Percentiles rank a stretch among this genome's conserved stretches.
Conservation (phyloP, 1,140 invertebrate species). For the Bradysia coprophila region DNA sequence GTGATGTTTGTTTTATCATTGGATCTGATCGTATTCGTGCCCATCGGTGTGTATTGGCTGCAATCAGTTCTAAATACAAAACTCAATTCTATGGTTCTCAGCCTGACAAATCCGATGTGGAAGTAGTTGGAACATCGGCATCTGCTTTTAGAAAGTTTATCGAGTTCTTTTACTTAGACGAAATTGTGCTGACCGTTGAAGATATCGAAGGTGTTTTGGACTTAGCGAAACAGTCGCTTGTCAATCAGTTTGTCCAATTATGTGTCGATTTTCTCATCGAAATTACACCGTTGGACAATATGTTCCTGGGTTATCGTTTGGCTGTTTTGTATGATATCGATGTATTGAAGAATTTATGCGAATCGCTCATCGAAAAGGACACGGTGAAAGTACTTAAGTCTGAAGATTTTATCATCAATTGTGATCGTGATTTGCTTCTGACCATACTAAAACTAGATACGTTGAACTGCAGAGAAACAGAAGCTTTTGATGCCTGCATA, state of each 20-base stretch:
- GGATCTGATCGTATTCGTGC: not conserved
- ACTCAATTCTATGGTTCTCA: not conserved
- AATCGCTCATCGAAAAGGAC: too few species aligned
- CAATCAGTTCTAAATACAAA: not conserved
- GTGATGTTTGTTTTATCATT: not conserved
- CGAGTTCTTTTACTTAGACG: not conserved
- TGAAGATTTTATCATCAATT: too few species aligned
- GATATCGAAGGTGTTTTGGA: not conserved
- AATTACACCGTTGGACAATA: not conserved
- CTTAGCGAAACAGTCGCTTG: not conserved
- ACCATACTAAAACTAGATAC: not conserved
- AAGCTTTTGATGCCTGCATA: not conserved
- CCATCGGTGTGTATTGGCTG: not conserved
- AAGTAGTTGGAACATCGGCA: not conserved
- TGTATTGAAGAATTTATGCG: not conserved
- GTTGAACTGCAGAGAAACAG: not conserved
- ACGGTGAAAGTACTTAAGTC: too few species aligned
- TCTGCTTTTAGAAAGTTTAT: not conserved
- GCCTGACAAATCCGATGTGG: not conserved
- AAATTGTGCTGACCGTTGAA: not conserved
- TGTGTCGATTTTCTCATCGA: not conserved
- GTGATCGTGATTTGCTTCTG: not conserved
- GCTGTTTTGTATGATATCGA: not conserved
- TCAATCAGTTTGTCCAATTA: not conserved
- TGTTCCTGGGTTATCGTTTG: not conserved